Percentiles rank a stretch among this genome's conserved stretches.
Evolutionary conservation across 2,888 invertebrate genomes (phyloP).

Genomic region (Busseola fusca): DNA sequence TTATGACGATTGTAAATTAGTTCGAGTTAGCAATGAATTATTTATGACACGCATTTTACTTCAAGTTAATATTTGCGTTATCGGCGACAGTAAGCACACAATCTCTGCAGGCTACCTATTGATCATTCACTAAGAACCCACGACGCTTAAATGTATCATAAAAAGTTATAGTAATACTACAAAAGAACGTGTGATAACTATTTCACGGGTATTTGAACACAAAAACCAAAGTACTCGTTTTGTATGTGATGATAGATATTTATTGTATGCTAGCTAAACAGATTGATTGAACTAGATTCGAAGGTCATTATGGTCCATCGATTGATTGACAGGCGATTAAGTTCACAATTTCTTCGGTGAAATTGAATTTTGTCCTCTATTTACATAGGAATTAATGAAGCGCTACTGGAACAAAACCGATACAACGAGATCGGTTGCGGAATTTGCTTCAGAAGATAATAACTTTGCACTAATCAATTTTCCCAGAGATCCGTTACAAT

Average conservation of each 20-base stretch:
- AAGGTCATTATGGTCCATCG: conserved; percentile 46
- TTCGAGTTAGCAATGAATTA: conserved; percentile 51
- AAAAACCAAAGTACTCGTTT: conserved; percentile 44
- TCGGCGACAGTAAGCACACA: conserved; percentile 13
- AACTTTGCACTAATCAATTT: conserved; percentile 59
- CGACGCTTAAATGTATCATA: conserved; percentile 36
- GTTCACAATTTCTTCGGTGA: conserved; percentile 48
- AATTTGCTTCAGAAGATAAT: conserved; percentile 55
- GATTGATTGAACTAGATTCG: conserved; percentile 53
- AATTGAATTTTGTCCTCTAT: conserved; percentile 50
- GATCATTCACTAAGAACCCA: conserved; percentile 31
- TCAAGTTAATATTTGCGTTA: conserved; percentile 25
- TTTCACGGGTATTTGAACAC: conserved; percentile 56
- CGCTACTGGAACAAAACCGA: conserved; percentile 47
- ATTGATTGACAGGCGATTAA: conserved; percentile 60
- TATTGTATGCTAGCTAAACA: conserved; percentile 35
- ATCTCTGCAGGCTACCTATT: conserved; percentile 28
- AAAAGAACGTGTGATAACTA: conserved; percentile 60
- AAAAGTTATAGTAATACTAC: conserved; percentile 43
- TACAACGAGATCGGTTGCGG: conserved; percentile 45
- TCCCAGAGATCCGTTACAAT: conserved; percentile 60
- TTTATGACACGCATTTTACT: conserved; percentile 47
- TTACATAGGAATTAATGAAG: conserved; percentile 52
- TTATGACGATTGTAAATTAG: conserved; percentile 58
- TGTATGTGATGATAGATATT: conserved; percentile 41